Conservation (phyloP, 2,888 invertebrate genomes). For the Minunthozetes semirufus region DNA sequence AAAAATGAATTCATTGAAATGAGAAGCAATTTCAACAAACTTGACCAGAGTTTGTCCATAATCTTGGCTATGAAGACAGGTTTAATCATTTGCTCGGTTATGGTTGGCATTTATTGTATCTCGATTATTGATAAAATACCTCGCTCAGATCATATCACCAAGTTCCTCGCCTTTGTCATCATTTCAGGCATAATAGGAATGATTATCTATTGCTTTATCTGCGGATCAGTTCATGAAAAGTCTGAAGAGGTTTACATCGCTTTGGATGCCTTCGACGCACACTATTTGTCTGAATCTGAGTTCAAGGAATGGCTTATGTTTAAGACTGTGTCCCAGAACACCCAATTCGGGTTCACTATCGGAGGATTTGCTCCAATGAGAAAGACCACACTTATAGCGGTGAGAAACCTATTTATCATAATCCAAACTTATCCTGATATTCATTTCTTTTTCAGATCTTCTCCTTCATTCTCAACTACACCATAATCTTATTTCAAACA, state of each 20-base stretch:
- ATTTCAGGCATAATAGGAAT: neutral
- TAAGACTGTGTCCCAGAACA: neutral
- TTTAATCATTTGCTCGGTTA: neutral
- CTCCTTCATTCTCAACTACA: too few species aligned
- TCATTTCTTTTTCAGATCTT: too few species aligned
- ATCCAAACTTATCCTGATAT: too few species aligned
- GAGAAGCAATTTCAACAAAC: neutral
- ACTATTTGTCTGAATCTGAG: neutral
- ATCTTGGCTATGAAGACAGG: neutral
- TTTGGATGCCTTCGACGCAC: neutral
- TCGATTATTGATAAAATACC: neutral
- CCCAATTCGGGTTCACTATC: neutral
- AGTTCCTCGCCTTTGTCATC: neutral
- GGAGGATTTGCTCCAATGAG: neutral
- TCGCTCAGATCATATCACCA: too few species aligned
- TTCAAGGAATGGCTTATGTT: constrained; percentile 1
- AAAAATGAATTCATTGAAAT: neutral
- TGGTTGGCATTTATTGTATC: neutral
- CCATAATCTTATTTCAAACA: too few species aligned
- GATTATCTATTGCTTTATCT: neutral
- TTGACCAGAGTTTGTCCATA: neutral
- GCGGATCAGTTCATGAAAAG: neutral
- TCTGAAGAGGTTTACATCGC: neutral
- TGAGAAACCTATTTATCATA: neutral
- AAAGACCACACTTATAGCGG: constrained; percentile 5